Base-by-base conservation (phyloP, 2,888 invertebrate species). In the Ectropis crepuscularia region DNA sequence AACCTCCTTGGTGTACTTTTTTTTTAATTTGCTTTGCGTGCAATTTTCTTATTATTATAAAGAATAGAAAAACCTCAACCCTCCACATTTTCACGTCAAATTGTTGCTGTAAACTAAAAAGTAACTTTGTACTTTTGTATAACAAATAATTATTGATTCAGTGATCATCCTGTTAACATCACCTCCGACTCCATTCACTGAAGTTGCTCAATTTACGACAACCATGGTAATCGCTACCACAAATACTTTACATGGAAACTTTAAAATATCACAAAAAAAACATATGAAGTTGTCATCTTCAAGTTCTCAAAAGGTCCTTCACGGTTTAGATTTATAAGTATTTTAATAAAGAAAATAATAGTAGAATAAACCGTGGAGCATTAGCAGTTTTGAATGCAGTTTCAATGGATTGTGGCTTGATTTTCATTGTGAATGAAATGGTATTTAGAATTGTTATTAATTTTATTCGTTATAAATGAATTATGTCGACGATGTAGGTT, bases 181-280 rank as follows among this genome's bases (percentile, higher is more conserved):
- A 42, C 58, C 38, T 45, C 12, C 60, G 48, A 43, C 55, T 39
- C 77, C 82, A 87, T 88, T 87, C 80, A 86, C 62, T 63, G 66
- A 72, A 70, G 72, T 74, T 73, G 78, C 77, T 74, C 78, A 73
- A 79, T 79, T 82, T 78, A 80, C 75, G 90, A 90, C 90, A 89
- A 74, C 82, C 90, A 84, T 89, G 86, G 83, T 89, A 91, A 91
- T 90, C 82, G 88, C 73, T 68, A 76, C 79, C 78, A 87, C 85
- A 81, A 85, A 85, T 79, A 77, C 75, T 81, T 78, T 71, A 71
- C 48, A 41, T 53, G 70, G 69, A 74, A 75, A 74, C 69, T 68
- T 67, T 48, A 41, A 66, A 70, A 69, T 58, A 60, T 8, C 41
- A 54, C 53, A 63, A 68, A 70, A 68, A 70, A 70, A 72, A 65